Conservation (phyloP, 2,888 invertebrate genomes). For the Drosophila mettleri region DNA sequence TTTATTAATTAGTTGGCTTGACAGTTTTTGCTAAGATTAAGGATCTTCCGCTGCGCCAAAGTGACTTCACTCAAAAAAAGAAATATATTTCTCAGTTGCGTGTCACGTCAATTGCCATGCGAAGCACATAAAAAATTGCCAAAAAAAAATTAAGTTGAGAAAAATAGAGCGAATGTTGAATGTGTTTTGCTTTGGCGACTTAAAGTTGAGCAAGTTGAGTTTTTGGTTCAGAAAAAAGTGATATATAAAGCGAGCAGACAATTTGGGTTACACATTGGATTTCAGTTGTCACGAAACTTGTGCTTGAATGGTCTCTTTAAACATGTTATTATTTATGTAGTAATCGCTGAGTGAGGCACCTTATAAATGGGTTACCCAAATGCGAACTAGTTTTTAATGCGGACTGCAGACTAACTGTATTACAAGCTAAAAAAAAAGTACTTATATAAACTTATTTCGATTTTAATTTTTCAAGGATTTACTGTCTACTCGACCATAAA, state of each 20-base stretch:
- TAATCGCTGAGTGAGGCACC: slow-evolving; percentile 3
- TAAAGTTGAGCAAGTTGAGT: slow-evolving; percentile 52
- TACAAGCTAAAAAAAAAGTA: not conserved
- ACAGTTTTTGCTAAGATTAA: slow-evolving; percentile 24
- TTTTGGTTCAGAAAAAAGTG: slow-evolving; percentile 18
- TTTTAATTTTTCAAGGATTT: too few relatives aligned
- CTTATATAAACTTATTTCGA: not conserved
- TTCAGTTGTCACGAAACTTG: slow-evolving; percentile 35
- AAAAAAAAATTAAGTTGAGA: slow-evolving; percentile 10
- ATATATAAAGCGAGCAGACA: slow-evolving; percentile 12
- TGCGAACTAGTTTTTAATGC: not conserved
- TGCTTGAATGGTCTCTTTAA: slow-evolving; percentile 15
- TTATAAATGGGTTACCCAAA: slow-evolving; percentile 12
- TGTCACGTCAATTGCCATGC: slow-evolving; percentile 40
- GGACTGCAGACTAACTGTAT: not conserved
- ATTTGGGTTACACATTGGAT: slow-evolving; percentile 36
- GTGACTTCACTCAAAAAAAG: slow-evolving; percentile 13
- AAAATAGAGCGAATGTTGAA: slow-evolving; percentile 52
- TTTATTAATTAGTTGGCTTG: slow-evolving; percentile 27
- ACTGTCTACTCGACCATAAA: too few relatives aligned
- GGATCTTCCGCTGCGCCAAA: slow-evolving; percentile 28
- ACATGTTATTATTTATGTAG: slow-evolving; percentile 19
- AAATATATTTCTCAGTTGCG: slow-evolving; percentile 32
- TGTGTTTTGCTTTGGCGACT: slow-evolving; percentile 33
- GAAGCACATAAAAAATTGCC: slow-evolving; percentile 39